These are phyloP conservation scores for Drosophila teissieri DNA, from an alignment of 1,140 invertebrate species.

Conservation along the genomic window DNA sequence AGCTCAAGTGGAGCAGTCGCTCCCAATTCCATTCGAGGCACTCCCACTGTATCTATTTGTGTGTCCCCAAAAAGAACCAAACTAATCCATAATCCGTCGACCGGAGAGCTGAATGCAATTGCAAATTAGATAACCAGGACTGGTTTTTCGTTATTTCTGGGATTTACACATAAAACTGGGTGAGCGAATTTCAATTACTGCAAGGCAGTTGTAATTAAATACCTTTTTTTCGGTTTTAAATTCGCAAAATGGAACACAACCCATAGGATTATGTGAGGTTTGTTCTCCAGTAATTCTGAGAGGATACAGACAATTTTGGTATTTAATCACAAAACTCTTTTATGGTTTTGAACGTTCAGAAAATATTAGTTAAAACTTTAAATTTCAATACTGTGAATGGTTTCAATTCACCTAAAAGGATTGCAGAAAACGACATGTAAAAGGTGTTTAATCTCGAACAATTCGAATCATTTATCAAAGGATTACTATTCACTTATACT, in stretches of 20 bases:
- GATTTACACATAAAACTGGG: constrained; percentile 8
- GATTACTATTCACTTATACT: not conserved
- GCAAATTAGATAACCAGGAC: constrained; percentile 44
- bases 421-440: no score
- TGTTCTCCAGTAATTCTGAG: no score
- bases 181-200: constrained; percentile 17
- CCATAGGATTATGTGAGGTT: not conserved
- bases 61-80: constrained; percentile 38
- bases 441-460: no score
- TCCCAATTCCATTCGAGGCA: constrained; percentile 25
- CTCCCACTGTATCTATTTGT: constrained; percentile 42
- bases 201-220: not conserved
- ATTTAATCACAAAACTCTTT: not conserved
- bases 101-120: constrained; percentile 42
- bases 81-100: constrained; percentile 48
- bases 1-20: constrained; percentile 44
- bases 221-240: not conserved
- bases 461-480: no score
- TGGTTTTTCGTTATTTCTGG: not conserved
- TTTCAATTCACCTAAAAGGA: no score
- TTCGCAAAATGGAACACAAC: not conserved
- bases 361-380: no score
- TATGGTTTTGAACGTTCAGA: no score
- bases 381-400: no score
- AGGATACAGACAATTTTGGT: not conserved